Base-by-base conservation (phyloP, 2,888 invertebrate species). In the Lasioglossum marginatum region DNA sequence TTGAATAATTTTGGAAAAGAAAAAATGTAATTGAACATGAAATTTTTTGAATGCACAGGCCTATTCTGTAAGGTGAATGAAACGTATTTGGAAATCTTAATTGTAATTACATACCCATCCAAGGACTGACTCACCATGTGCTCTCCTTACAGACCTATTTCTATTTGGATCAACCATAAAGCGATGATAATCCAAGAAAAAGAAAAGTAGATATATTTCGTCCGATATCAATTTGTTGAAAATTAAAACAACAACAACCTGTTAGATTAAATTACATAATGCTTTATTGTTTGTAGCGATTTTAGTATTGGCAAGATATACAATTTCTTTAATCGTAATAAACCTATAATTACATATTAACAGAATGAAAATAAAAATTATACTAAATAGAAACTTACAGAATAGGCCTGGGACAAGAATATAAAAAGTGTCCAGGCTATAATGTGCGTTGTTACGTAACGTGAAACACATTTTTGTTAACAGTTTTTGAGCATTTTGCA, bases 251-350 rank as follows among this genome's bases (percentile, higher is more conserved):
- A 87, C 81, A 89, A 87, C 81, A 89, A 88, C 85, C 71, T 81
- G 71, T 89, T 83, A 83, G 87, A 92, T 91, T 90, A 88, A 91
- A 92, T 93, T 91, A 91, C 89, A 92, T 92, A 91, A 92, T 92
- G 88, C 91, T 94, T 93, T 93, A 92, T 93, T 93, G 84, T 92
- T 92, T 89, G 91, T 92, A 93, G 91, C 90, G 88, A 92, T 89
- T 89, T 92, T 89, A 88, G 90, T 94, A 92, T 92, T 93, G 93
- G 93, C 94, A 94, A 94, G 94, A 93, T 93, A 92, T 94, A 94
- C 94, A 94, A 92, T 93, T 92, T 89, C 87, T 91, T 88, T 71
- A 52, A 88, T 89, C 79, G 77, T 88, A 85, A 87, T 89, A 83
- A 84, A 82, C 75, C 85, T 86, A 85, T 71, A 78, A 83, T 85